Base-by-base conservation (phyloP, 2,113 vertebrate genomes). In the Tauraco erythrolophus region DNA sequence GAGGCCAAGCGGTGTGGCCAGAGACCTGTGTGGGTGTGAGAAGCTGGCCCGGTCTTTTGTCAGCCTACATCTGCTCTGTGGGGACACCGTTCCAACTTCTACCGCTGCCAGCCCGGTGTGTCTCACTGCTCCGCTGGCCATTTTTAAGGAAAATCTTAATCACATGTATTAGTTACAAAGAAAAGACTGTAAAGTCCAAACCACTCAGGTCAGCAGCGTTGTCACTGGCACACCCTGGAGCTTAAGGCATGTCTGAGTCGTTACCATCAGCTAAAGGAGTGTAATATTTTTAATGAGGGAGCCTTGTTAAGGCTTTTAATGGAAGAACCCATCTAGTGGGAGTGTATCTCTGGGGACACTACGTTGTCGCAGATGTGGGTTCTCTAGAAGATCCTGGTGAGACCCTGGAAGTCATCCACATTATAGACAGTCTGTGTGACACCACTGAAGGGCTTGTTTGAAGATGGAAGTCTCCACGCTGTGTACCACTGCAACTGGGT, bases 111-210 rank as follows among this genome's bases (percentile, higher is more conserved):
- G 65, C 19, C 58, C 82, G 28, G 17, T 53, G 53, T 8, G 9
- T 48, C 77, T 92, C 11, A 3, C 86, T 66, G 65, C n/a, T 79
- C 10, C 41, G 7, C 66, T 43, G 41, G 68, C 23, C 3, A 5
- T 76, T 93, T 71, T 64, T 58, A 56, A 81, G 83, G 86, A 88
- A 94, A 89, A 95, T 69, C 45, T 83, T 89, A 62, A 88, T 95
- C 81, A 75, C 2, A 2, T 12, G 19, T 58, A 72, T 89, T 87
- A 83, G 57, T 96, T 91, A 82, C 84, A 93, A 82, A 83, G 80
- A 91, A 89, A 94, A 95, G 72, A 35, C 43, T 74, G 9, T 35
- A 37, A 48, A 93, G 39, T 81, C 62, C 91, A 96, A 94, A 77
- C 24, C 33, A 77, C 77, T 86, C 48, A 84, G 45, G 35, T 85